Conservation (phyloP, 1,140 invertebrate species). For the Drosophila pseudoananassae region DNA sequence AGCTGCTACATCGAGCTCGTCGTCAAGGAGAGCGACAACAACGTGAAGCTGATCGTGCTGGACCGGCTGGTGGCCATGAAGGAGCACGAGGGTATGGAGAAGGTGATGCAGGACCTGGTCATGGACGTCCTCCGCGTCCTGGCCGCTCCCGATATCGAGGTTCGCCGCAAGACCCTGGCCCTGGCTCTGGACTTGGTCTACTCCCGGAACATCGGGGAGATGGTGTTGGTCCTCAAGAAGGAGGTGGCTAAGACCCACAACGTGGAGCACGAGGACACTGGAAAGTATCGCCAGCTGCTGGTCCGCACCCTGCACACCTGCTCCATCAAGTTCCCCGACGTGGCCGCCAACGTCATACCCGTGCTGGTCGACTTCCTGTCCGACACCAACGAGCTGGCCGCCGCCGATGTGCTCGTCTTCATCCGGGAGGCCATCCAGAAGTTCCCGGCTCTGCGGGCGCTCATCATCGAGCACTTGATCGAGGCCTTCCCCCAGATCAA, state of each 20-base stretch:
- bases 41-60: constrained; percentile 99
- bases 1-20: constrained; percentile 99
- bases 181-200: constrained; percentile 96
- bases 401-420: constrained; percentile 97
- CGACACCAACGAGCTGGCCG: constrained; percentile 96
- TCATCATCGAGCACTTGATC: constrained; percentile 93
- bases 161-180: constrained; percentile 93
- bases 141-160: constrained; percentile 97
- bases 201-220: constrained; percentile 97
- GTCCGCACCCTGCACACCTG: constrained; percentile 97
- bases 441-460: constrained; percentile 91
- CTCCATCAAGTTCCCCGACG: constrained; percentile 98
- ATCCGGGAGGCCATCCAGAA: constrained; percentile 97
- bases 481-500: constrained; percentile 93
- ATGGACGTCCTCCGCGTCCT: constrained; percentile 99
- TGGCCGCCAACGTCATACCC: constrained; percentile 96
- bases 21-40: constrained; percentile 99
- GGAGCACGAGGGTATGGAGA: constrained; percentile 93
- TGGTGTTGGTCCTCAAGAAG: constrained; percentile 97
- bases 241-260: constrained; percentile 96
- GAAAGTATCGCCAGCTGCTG: constrained; percentile 97
- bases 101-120: constrained; percentile 97
- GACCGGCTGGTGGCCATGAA: constrained; percentile 96
- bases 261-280: constrained; percentile 97
- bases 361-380: constrained; percentile 98